Conservation (phyloP, 2,797 vertebrate species). For the Clarias platycephalus region DNA sequence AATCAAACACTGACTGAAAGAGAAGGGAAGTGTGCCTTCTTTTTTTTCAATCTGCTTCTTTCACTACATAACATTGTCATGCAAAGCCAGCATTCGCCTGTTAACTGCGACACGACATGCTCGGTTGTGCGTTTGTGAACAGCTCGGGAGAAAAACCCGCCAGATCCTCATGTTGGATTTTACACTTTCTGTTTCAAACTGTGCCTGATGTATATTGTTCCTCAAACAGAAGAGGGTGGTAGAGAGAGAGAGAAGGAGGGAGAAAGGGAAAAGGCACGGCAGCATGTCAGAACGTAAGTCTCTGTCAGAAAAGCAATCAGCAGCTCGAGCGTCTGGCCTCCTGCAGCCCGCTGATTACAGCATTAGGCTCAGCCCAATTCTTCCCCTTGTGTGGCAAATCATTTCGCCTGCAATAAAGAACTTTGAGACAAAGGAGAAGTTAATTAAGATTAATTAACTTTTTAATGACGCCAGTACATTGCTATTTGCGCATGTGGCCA, state of each 20-base stretch:
- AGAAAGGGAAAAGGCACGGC: slow-evolving; percentile 35
- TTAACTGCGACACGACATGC: slow-evolving; percentile 27
- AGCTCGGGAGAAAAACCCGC: slow-evolving; percentile 33
- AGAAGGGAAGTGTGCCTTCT: slow-evolving; percentile 24
- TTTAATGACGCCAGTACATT: slow-evolving; percentile 59
- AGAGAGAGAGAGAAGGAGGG: slow-evolving; percentile 24
- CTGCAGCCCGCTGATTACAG: slow-evolving; percentile 65
- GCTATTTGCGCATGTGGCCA: slow-evolving; percentile 56
- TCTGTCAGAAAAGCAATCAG: slow-evolving; percentile 67
- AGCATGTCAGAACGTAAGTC: slow-evolving; percentile 55
- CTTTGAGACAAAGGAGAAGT: slow-evolving; percentile 65
- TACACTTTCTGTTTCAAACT: slow-evolving; percentile 58
- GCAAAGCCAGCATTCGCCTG: slow-evolving; percentile 27
- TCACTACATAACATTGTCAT: slow-evolving; percentile 35
- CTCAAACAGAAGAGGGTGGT: slow-evolving; percentile 55
- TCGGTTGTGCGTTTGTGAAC: slow-evolving; percentile 41
- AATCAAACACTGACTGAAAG: slow-evolving; percentile 15
- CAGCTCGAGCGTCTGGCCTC: slow-evolving; percentile 59
- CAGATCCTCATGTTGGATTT: slow-evolving; percentile 55
- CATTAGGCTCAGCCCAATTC: slow-evolving; percentile 62
- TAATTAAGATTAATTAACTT: slow-evolving; percentile 68
- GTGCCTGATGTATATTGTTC: slow-evolving; percentile 60
- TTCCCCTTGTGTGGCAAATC: slow-evolving; percentile 65
- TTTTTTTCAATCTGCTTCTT: background rate
- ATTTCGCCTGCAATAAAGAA: slow-evolving; percentile 63